These are phyloP conservation scores for Mirounga angustirostris DNA, from an alignment of 2,113 vertebrate genomes.

Conservation along the genomic window DNA sequence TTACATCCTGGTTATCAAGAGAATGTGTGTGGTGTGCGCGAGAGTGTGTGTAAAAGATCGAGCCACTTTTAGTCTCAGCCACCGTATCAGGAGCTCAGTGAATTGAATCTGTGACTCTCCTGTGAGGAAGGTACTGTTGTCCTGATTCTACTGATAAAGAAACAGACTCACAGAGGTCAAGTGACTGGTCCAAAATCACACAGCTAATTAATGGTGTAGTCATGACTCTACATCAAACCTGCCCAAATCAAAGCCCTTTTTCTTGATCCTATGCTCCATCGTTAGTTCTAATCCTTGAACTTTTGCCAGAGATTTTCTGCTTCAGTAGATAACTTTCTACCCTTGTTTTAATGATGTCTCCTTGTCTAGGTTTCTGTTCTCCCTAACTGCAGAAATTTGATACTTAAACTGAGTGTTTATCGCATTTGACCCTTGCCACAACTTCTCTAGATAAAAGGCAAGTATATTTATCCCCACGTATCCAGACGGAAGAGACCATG, in stretches of 20 bases:
- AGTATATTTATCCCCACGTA: not conserved
- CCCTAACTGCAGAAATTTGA: not conserved
- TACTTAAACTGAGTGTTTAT: slow-evolving; percentile 11
- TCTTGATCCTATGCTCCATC: not conserved
- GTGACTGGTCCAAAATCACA: not conserved
- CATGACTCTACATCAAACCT: not conserved
- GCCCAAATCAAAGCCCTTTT: not conserved
- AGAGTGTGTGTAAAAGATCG: not conserved
- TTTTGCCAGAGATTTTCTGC: slow-evolving; percentile 19
- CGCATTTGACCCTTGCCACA: not conserved
- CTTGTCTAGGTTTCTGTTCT: not conserved
- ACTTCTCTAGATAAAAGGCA: not conserved
- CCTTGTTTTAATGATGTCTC: not conserved
- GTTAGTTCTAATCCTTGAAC: slow-evolving; percentile 15
- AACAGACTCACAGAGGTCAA: not conserved
- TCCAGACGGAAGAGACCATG: not conserved
- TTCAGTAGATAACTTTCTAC: slow-evolving; percentile 15
- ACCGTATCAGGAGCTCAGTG: not conserved
- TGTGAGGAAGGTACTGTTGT: not conserved
- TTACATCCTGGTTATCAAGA: not conserved
- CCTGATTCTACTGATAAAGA: not conserved
- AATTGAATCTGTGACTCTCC: not conserved
- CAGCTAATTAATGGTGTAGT: not conserved
- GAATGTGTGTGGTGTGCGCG: accelerated
- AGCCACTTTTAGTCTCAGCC: not conserved